These are phyloP conservation scores for Gymnobelideus leadbeateri DNA, from an alignment of 2,113 vertebrate species.

Conservation along the genomic window DNA sequence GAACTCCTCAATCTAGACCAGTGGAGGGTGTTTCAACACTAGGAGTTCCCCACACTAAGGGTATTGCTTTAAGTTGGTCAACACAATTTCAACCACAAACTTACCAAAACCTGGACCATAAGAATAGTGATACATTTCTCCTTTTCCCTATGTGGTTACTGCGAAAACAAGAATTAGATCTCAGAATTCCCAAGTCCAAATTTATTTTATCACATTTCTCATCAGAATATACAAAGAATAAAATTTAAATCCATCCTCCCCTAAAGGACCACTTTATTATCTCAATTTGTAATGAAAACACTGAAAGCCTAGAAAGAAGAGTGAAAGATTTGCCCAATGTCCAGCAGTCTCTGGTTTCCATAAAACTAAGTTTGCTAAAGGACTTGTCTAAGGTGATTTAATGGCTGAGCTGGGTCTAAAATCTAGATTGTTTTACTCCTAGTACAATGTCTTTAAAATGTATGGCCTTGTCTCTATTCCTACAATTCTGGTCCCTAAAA, in stretches of 20 bases:
- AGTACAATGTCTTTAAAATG: neutral
- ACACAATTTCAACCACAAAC: neutral
- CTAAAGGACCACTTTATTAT: neutral
- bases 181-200: conserved; percentile 1
- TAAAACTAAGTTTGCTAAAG: neutral
- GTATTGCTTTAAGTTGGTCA: neutral
- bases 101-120: neutral
- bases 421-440: neutral
- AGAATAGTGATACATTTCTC: neutral
- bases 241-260: conserved; percentile 26
- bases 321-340: neutral
- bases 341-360: neutral
- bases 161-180: conserved; percentile 42
- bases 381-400: neutral
- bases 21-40: neutral
- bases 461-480: neutral
- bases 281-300: neutral
- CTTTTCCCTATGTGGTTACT: conserved; percentile 18
- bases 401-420: neutral
- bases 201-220: neutral
- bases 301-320: neutral
- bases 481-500: neutral
- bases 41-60: neutral
- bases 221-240: conserved; percentile 31
- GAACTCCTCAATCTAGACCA: neutral